Evolutionary conservation across 2,888 invertebrate genomes (phyloP), one percentile per base, ranked within the genome.

Genomic region (Ophion costatus): DNA sequence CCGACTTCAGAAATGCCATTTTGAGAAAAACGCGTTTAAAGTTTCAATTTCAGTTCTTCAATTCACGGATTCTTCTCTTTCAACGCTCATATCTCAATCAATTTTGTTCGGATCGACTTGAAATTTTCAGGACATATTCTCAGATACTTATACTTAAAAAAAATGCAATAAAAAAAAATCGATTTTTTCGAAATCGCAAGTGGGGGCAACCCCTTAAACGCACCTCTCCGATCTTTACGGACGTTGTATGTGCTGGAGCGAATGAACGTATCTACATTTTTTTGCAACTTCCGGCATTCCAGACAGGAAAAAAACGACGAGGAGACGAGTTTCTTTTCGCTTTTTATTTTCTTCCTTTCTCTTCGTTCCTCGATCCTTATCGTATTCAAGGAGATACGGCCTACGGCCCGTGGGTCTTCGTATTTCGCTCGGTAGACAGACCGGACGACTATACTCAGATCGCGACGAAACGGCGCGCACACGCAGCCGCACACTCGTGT

Each of bases 391-490:
- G 24, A 64, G 56, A 70, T 74, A 67, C 66, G 76, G 64, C 51
- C 63, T 29, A 51, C 63, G 57, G 56, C 14, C 45, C 42, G 71
- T 42, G 63, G 42, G 74, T 84, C 80, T 77, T 84, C 80, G 77
- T 84, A 84, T 84, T 84, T 81, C 84, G 84, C 64, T 74, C 74
- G 69, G 77, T 81, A 69, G 78, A 57, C 80, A 74, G 77, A 81
- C 81, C 80, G 84, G 80, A 77, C 69, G 74, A 78, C 78, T 69
- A 38, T 59, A 38, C 59, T 57, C 71, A 76, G 22, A 7, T 7
- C 38, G 45, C 38, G 57, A 66, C 42, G 22, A 51, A 75, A 42
- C 20, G 1, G 61, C 57, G n/a, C 77, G 59, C 56, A 59, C 78
- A 45, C 20, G 14, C 6, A 42, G 42, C 2, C 2, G n/a, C 45